Base-by-base conservation (phyloP, 2,797 vertebrate species). In the Staurois parvus region DNA sequence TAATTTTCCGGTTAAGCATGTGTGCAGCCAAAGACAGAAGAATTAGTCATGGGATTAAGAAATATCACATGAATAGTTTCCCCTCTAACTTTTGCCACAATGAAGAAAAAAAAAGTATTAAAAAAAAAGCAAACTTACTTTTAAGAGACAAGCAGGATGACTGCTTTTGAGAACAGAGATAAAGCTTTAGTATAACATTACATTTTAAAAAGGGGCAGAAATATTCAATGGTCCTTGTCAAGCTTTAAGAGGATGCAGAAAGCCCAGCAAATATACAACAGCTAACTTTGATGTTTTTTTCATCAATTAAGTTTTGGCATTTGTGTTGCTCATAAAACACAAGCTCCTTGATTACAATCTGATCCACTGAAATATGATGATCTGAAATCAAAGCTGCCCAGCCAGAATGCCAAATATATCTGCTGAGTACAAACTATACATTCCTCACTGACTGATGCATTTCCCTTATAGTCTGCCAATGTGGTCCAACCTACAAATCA, bases 21-120 rank as follows among this genome's bases (percentile, higher is more conserved):
- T 15, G 28, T 79, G 66, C 21, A 52, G 29, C 78, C 67, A 70
- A 69, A 69, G 12, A 56, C 67, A 80, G 45, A 30, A 79, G 26
- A 69, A 69, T 70, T 29, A 37, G 78, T 80, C 42, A 59, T n/a
- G 32, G 32, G 21, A 70, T 26, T 40, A 72, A 15, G 24, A 13
- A 40, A 12, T 70, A 40, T 17, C 42, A n/a, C 7, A 70, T 52
- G 26, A 29, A 52, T 69, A 15, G 12, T 56, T 45, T 40, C 11
- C 62, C n/a, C n/a, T 15, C 32, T 56, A 72, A 11, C 72, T 72
- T 80, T 21, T 42, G 30, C 26, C 2, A 4, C 34, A 72, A n/a
- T 42, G 37, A 11, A 5, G 69, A 12, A 45, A n/a, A 8, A 42
- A 5, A 66, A 19, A 24, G 19, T 6, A 13, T 7, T 7, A 40